Evolutionary conservation across 2,888 invertebrate species (phyloP), one percentile per base, ranked within the genome.

Genomic region (Galerucella nymphaeae): DNA sequence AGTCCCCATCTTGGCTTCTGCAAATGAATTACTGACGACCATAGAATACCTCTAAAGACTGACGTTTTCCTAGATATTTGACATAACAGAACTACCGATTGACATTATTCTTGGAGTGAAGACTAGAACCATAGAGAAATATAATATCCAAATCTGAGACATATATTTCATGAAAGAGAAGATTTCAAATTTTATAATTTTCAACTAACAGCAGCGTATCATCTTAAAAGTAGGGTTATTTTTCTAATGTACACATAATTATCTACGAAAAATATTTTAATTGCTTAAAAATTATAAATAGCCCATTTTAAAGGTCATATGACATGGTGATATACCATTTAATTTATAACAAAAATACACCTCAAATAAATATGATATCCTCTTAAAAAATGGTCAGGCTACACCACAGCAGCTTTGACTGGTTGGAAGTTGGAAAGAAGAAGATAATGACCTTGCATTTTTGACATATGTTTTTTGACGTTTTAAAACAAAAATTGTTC

Each of bases 1-100:
- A 80, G 80, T 84, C 82, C 82, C 84, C 85, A 85, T 84, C 82
- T 83, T 84, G 82, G 80, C 79, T 80, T 81, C 79, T 79, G 79
- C 50, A 45, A 62, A 67, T 67, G 61, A 67, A 67, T 67, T 62
- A 62, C 61, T 67, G 67, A 38, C 30, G 30, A 8, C n/a, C n/a
- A n/a, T n/a, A n/a, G n/a, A n/a, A n/a, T n/a, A n/a, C n/a, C n/a
- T n/a, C 61, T 67, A 61, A 30, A 8, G 30, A 38, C 30, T 38
- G 30, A 67, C 61, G 67, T 48, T 48, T 59, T 16, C 67, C 30
- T n/a, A 66, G 30, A 55, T 9, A n/a, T 57, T 18, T 42, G 57
- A 55, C 66, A 66, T 16, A 20, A 41, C 16, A 57, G 16, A 66
- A 57, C 11, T 57, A 42, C 42, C 16, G 42, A 18, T 38, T 61